Evolutionary conservation across 2,113 vertebrate genomes (phyloP).

Genomic region (Anser cygnoides): DNA sequence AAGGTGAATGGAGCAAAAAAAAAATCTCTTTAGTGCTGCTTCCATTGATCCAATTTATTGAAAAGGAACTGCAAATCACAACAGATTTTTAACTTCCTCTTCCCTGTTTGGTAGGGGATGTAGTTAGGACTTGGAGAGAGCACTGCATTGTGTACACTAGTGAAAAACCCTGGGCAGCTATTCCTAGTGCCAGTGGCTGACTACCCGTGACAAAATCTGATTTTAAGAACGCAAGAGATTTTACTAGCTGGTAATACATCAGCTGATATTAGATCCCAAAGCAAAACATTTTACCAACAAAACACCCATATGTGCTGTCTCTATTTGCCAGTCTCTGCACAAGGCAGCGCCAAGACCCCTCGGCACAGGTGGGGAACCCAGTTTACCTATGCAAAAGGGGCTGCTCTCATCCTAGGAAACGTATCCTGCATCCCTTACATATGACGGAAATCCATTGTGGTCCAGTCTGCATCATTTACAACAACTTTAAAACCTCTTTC

Average conservation of each 20-base stretch:
- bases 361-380: background rate
- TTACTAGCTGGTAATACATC: constrained; percentile 18
- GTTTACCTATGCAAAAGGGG: background rate
- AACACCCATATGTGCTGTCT: background rate
- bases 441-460: background rate
- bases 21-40: background rate
- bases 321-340: background rate
- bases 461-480: background rate
- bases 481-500: background rate
- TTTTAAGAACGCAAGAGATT: constrained; percentile 28
- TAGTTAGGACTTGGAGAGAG: background rate
- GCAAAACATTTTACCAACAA: background rate
- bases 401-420: background rate
- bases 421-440: background rate
- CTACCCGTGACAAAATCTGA: background rate
- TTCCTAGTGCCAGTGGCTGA: background rate
- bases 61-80: background rate
- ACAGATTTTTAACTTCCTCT: background rate
- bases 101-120: background rate
- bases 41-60: background rate
- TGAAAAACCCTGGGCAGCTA: background rate
- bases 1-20: background rate
- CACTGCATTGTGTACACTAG: background rate
- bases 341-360: background rate
- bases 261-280: constrained; percentile 6